phyloP scores from a whole-genome alignment of 2,113 vertebrate genomes.

The Odontesthes bonariensis region DNA sequence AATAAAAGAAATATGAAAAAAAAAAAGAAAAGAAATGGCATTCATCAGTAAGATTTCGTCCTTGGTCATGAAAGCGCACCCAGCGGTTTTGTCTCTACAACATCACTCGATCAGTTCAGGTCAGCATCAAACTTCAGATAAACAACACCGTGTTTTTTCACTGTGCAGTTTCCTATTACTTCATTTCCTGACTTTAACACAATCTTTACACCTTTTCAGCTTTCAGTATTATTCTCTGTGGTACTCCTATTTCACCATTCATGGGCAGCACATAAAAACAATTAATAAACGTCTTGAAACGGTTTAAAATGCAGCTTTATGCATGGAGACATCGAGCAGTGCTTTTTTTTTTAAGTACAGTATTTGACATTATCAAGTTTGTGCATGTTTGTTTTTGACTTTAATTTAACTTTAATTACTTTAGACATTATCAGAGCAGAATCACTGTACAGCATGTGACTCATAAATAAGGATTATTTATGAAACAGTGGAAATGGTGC shows the following conservation, averaged over 20 bases:
- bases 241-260: not conserved
- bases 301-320: not conserved
- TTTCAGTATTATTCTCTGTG: not conserved
- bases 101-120: too few relatives aligned
- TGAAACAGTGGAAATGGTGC: not conserved
- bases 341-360: too few relatives aligned
- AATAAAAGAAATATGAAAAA: too few relatives aligned
- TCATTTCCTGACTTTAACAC: not conserved
- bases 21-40: too few relatives aligned
- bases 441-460: not conserved
- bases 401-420: not conserved
- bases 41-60: too few relatives aligned
- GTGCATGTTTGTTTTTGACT: not conserved
- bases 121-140: too few relatives aligned
- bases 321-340: not conserved
- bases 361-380: not conserved
- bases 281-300: not conserved
- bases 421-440: not conserved
- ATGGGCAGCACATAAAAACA: not conserved
- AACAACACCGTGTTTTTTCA: not conserved
- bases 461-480: not conserved
- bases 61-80: too few relatives aligned
- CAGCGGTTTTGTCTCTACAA: too few relatives aligned
- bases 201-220: not conserved
- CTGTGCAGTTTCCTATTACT: too few relatives aligned